Evolutionary conservation across 1,140 invertebrate genomes (phyloP), one percentile per base, ranked within the genome.

Genomic region (Calycopis cecrops): DNA sequence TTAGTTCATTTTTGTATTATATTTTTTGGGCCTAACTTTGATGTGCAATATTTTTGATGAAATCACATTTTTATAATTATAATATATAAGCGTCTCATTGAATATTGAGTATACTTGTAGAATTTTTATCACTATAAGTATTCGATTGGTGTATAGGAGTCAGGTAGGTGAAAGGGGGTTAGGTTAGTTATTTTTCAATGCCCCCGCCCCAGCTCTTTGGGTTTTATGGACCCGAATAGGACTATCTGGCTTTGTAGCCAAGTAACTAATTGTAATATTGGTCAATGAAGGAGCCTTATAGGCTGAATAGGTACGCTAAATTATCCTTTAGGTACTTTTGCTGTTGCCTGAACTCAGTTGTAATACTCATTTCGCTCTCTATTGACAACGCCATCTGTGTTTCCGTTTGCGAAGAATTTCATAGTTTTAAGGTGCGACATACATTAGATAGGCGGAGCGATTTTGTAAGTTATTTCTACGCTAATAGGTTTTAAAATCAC

Each of bases 391-490:
- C 28, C 34, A 17, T 17, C 34, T 50, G 9, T 9, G 28, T 53
- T 40, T 33, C 17, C 17, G 21, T 53, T 42, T 16, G 52, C 21
- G 38, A 53, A 53, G 18, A 7, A 28, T 28, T 28, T 28, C 21
- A 33, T 11, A 14, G 38, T 35, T 44, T 38, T 34, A 44, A 40
- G 11, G 57, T 59, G 57, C 51, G 57, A 58, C 56, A 52, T 38
- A 35, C 51, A 42, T 34, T 53, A 37, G 11, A 33, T 35, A 33
- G 34, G 37, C 49, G 18, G 51, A 57, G 52, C 44, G 47, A 64
- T 60, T 60, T 64, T 64, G 49, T 64, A 64, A 52, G 38, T 60
- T 63, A 60, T 58, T 60, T 57, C 55, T 61, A 52, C 57, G 42
- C 37, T 28, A 35, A 44, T 60, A 59, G 51, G 49, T 35, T 48